phyloP scores from a whole-genome alignment of 2,797 vertebrate genomes.

The Thamnophis elegans region DNA sequence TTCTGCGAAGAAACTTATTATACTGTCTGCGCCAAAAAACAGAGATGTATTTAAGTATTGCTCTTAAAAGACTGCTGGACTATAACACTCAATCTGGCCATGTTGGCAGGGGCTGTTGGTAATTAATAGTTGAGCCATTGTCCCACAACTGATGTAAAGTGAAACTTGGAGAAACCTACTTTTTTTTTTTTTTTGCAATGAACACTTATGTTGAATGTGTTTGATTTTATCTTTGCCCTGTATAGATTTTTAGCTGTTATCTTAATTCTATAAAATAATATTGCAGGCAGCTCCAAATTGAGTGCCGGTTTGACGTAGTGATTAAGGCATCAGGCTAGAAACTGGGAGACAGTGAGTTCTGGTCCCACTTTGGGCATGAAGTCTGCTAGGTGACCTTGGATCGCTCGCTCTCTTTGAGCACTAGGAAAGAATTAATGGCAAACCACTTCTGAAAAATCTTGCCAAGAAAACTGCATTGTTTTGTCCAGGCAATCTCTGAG shows the following conservation, averaged over 20 bases:
- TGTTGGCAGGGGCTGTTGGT: not conserved
- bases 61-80: not conserved
- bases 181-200: not conserved
- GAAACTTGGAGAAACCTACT: not conserved
- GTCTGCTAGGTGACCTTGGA: not conserved
- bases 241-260: not conserved
- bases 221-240: not conserved
- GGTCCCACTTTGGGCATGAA: not conserved
- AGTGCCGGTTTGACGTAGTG: not conserved
- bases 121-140: not conserved
- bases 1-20: not conserved
- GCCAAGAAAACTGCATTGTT: not conserved
- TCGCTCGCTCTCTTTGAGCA: not conserved
- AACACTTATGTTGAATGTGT: not conserved
- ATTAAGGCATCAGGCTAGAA: not conserved
- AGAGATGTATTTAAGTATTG: not conserved
- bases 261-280: not conserved
- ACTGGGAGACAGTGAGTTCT: not conserved
- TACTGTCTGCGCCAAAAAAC: not conserved
- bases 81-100: not conserved
- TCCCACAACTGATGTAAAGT: not conserved
- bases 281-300: not conserved
- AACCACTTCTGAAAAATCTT: not conserved
- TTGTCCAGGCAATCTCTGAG: not conserved
- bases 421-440: not conserved